Conservation (phyloP, 2,797 vertebrate species). For the Amniataba percoides region DNA sequence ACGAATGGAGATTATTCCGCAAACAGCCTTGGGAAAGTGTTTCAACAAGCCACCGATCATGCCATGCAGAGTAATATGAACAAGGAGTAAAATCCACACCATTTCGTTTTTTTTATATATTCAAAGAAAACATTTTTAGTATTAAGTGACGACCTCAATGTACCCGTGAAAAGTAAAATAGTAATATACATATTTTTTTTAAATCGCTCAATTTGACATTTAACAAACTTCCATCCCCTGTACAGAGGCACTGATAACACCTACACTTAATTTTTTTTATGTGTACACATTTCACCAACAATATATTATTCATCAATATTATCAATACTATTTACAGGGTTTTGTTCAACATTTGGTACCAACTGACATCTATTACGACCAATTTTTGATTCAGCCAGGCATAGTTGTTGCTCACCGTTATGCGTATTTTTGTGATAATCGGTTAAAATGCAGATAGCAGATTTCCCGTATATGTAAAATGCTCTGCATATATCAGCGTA, state of each 20-base stretch:
- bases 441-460: conserved; percentile 60
- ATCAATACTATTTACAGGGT: conserved; percentile 83
- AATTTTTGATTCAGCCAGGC: conserved; percentile 56
- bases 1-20: conserved; percentile 63
- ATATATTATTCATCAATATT: conserved; percentile 80
- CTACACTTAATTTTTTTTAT: conserved; percentile 68
- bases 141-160: conserved; percentile 72
- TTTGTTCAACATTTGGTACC: conserved; percentile 79
- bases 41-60: conserved; percentile 82
- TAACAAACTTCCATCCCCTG: conserved; percentile 71
- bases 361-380: conserved; percentile 68
- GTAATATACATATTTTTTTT: conserved; percentile 68
- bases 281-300: conserved; percentile 81
- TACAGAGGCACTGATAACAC: conserved; percentile 80
- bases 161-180: conserved; percentile 79
- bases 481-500: conserved; percentile 53
- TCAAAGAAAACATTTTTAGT: conserved; percentile 71
- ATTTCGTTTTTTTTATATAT: conserved; percentile 47
- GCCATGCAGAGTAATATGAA: conserved; percentile 86
- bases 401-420: conserved; percentile 5
- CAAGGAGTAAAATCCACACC: conserved; percentile 78
- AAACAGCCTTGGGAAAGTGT: conserved; percentile 72
- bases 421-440: background rate
- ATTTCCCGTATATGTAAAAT: conserved; percentile 31
- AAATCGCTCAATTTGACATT: conserved; percentile 65